phyloP scores from a whole-genome alignment of 2,113 vertebrate species.

The Microcebus griseorufus region DNA sequence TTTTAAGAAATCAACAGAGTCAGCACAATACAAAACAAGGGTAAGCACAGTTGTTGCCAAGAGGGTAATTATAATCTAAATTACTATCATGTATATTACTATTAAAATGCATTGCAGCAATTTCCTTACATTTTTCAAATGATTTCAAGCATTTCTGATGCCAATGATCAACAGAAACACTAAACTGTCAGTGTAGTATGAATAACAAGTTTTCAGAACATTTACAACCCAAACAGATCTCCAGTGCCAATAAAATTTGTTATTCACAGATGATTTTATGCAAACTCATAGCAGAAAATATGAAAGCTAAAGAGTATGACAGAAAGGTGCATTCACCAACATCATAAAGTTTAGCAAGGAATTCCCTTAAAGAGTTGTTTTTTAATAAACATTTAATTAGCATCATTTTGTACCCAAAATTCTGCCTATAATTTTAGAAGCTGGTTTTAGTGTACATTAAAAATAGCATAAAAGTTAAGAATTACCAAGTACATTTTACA shows the following conservation, averaged over 20 bases:
- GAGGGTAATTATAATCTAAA: conserved; percentile 60
- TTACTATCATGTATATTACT: conserved; percentile 42
- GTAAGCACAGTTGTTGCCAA: conserved; percentile 32
- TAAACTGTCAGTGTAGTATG: conserved; percentile 20
- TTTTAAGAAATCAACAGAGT: conserved; percentile 54
- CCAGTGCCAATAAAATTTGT: conserved; percentile 48
- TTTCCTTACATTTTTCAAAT: conserved; percentile 67
- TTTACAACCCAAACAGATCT: conserved; percentile 23
- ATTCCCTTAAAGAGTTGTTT: background rate
- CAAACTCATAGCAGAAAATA: conserved; percentile 27
- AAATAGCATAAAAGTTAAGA: conserved; percentile 37
- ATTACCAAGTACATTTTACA: conserved; percentile 37
- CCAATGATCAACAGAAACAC: conserved; percentile 63
- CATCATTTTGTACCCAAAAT: background rate
- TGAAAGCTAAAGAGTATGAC: background rate
- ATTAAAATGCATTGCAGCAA: conserved; percentile 57
- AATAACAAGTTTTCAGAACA: conserved; percentile 55
- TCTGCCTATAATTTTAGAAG: background rate
- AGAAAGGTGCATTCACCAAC: background rate
- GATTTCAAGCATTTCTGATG: conserved; percentile 58
- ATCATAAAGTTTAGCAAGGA: conserved; percentile 13
- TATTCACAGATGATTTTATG: conserved; percentile 41
- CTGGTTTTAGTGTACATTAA: background rate
- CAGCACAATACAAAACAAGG: conserved; percentile 51
- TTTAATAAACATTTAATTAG: conserved; percentile 39